Base-by-base conservation (phyloP, 2,888 invertebrate genomes). In the Hartigia nigra region DNA sequence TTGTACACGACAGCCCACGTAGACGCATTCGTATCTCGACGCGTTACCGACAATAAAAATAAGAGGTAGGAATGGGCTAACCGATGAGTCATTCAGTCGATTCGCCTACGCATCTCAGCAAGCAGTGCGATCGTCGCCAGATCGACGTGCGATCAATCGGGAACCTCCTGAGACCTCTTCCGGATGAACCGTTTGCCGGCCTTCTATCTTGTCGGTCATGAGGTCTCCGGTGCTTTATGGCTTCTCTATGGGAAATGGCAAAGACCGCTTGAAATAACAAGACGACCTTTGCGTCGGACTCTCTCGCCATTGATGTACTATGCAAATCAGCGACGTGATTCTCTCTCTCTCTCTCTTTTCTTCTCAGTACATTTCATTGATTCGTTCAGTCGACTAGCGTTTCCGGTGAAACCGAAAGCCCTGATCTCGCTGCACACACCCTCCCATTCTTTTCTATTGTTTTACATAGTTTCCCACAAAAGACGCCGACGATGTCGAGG, bases 191-290 rank as follows among this genome's bases (percentile, higher is more conserved):
- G 55, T 55, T 55, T 23, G 55, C 55, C 55, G 55, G 55, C 55
- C 55, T 55, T 14, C 55, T 55, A 55, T 55, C 55, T 55, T 55
- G 55, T 55, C 55, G 55, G 55, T 55, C 55, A 55, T 23, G 55
- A 55, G 55, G 55, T 14, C 55, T 55, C 55, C 23, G 55, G 23
- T 55, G 85, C 81, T 85, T 86, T 88, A 86, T 87, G 83, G 86
- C 84, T 85, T 83, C 82, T 84, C 83, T 87, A 88, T 89, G 88
- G 88, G 88, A 89, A 89, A 88, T 87, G 86, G 88, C 88, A 87
- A 85, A 87, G 86, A 88, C 85, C 86, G 84, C 83, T 86, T 55
- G 77, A 76, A 77, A 78, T 83, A 82, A 83, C 82, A 81, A 81
- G 80, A 81, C 82, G 82, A 82, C 83, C 82, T 84, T 82, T 84